phyloP scores from a whole-genome alignment of 2,797 vertebrate species.

The Hoplostethus mediterraneus region DNA sequence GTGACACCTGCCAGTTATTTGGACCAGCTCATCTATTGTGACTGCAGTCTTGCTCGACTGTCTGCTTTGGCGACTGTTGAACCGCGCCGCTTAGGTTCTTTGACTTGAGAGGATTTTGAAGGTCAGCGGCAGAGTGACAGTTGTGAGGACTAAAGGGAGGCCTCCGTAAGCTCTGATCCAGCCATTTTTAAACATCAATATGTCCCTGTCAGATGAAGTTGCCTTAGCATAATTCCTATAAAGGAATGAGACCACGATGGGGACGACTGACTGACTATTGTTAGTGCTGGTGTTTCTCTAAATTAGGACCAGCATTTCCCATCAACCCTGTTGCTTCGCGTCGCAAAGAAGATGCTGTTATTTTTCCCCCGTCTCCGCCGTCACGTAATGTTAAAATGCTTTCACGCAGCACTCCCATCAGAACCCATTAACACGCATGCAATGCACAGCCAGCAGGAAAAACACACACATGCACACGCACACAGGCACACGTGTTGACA shows the following conservation, averaged over 20 bases:
- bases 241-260: too few species aligned
- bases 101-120: not conserved
- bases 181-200: too few species aligned
- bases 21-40: not conserved
- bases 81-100: not conserved
- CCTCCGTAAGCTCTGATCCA: too few species aligned
- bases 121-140: not conserved
- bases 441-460: not conserved
- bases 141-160: too few species aligned
- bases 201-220: too few species aligned
- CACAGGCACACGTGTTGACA: not conserved
- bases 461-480: not conserved
- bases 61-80: not conserved
- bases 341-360: too few species aligned
- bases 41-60: slow-evolving; percentile 1
- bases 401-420: not conserved
- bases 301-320: too few species aligned
- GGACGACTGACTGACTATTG: too few species aligned
- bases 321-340: too few species aligned
- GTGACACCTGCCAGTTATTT: not conserved
- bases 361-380: too few species aligned
- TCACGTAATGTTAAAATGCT: slow-evolving; percentile 2
- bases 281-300: too few species aligned
- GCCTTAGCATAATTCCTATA: too few species aligned
- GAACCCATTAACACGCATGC: not conserved